Evolutionary conservation across 2,797 vertebrate genomes (phyloP).

Genomic region (Cyclopterus lumpus): DNA sequence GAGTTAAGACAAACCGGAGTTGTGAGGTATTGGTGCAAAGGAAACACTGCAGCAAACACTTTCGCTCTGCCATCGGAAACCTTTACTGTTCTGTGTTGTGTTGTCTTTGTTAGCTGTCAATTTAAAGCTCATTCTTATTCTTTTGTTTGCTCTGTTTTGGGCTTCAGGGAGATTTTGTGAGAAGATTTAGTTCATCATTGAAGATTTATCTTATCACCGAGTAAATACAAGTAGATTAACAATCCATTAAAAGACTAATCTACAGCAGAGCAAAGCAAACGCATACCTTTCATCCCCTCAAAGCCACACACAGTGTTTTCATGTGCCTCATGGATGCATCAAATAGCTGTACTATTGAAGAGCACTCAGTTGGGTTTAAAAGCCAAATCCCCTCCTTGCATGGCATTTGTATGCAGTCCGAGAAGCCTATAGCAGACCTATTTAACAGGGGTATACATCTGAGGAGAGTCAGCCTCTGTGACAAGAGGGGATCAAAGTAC

Average conservation of each 20-base stretch:
- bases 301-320: not conserved
- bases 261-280: not conserved
- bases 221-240: conserved; percentile 8
- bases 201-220: not conserved
- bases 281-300: conserved; percentile 7
- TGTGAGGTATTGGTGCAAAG: not conserved
- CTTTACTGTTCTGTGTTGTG: not conserved
- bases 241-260: conserved; percentile 29
- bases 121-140: conserved; percentile 15
- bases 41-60: conserved; percentile 1
- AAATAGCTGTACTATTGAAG: not conserved
- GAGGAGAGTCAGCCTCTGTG: conserved; percentile 47
- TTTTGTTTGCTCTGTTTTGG: not conserved
- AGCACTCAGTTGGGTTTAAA: conserved; percentile 18
- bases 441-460: conserved; percentile 42
- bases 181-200: conserved; percentile 6
- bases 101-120: conserved; percentile 9
- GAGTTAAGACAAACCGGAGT: not conserved
- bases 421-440: conserved; percentile 32
- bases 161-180: conserved; percentile 1
- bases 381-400: conserved; percentile 18
- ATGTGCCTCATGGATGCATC: not conserved
- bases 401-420: conserved; percentile 37
- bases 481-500: conserved; percentile 56
- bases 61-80: not conserved